Evolutionary conservation across 35 echinoderm and acorn worm species (phyloP), one percentile per base, ranked within the genome.

Genomic region (Lytechinus pictus): DNA sequence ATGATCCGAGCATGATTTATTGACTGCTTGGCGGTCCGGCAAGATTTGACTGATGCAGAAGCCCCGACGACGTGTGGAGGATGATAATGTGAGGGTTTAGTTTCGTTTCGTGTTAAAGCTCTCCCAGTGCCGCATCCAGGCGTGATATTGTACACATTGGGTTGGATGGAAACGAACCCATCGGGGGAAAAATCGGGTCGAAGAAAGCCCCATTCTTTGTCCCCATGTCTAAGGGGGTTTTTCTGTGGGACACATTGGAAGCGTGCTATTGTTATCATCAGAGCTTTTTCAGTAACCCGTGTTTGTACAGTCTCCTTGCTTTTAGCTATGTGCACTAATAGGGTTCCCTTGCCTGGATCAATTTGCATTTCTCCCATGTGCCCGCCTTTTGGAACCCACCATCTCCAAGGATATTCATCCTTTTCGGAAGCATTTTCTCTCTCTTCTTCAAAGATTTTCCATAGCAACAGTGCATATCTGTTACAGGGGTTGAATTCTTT

Each of bases 221-320:
- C 92, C 55, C 54, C 92, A 19, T 10, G 27, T 93, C 27, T 54
- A 54, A 27, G 53, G 92, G 4, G 9, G 55, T 93, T 28, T 27
- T 55, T 79, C 66, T 79, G n/a, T n/a, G 54, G 27, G 54, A 90
- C 88, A 90, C 52, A 90, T 90, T 93, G 27, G 52, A 9, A 54
- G 54, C 55, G 13, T 54, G 13, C 92, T 93, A 93, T 93, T 93
- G 92, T 93, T 93, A 93, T 53, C 92, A 54, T 54, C 55, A 57
- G 29, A 24, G 92, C 54, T 93, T 54, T 93, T 54, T 57, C 28
- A 93, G n/a, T 54, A 93, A 8, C 28, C 57, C 9, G 24, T 93
- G 92, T 93, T 93, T 93, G 92, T 93, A 93, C 92, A 93, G 92
- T 93, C 92, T 33, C 92, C 92, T 54, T 93, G 92, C 92, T 93